Conservation (phyloP, 2,113 vertebrate species). For the Otis tarda region DNA sequence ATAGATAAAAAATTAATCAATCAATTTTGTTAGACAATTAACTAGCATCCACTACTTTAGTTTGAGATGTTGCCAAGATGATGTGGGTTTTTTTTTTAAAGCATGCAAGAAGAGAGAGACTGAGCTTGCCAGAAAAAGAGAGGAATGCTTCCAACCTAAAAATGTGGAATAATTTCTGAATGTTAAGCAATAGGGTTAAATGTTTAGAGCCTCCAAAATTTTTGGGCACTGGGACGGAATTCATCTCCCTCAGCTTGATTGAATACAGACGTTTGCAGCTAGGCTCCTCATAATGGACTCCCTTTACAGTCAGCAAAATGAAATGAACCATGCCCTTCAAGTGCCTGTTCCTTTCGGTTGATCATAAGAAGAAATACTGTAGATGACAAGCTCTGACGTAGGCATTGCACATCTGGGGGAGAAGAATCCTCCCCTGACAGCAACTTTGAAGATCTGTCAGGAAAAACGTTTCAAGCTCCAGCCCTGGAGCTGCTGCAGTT, state of each 20-base stretch:
- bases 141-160: conserved; percentile 34
- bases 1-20: conserved; percentile 45
- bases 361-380: conserved; percentile 37
- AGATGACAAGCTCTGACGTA: conserved; percentile 43
- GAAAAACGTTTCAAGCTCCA: background rate
- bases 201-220: conserved; percentile 24
- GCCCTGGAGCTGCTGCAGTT: background rate
- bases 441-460: conserved; percentile 4
- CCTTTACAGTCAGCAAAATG: conserved; percentile 46
- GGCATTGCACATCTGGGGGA: conserved; percentile 7
- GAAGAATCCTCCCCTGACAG: conserved; percentile 3
- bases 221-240: background rate
- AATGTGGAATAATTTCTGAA: conserved; percentile 27
- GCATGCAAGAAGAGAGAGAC: background rate
- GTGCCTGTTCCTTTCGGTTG: background rate
- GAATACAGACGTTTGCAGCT: conserved; percentile 35
- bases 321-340: conserved; percentile 47
- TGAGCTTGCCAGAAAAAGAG: conserved; percentile 40
- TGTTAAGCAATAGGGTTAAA: conserved; percentile 51
- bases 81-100: background rate
- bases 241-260: conserved; percentile 13
- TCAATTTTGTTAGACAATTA: conserved; percentile 41
- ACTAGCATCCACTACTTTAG: background rate
- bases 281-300: background rate
- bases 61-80: conserved; percentile 18